Evolutionary conservation across 30 jellyfish, hydroid and myxozoan genomes (phyloP), one percentile per base, ranked within the genome.

Genomic region (Hydractinia echinata): DNA sequence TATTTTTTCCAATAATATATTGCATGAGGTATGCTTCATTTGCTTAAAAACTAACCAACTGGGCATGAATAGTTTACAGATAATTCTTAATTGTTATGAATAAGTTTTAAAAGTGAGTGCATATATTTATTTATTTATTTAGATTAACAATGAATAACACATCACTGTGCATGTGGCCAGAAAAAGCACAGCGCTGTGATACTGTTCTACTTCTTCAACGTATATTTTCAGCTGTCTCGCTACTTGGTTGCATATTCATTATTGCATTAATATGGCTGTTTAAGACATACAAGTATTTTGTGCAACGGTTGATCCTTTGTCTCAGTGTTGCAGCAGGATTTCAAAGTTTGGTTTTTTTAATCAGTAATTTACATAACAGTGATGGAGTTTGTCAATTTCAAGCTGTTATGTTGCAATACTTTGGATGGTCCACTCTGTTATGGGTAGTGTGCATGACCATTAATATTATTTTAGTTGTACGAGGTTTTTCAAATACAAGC

Each of bases 361-460:
- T 87, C 84, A 95, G 98, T 67, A 96, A 92, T 76, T 80, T 92
- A 7, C 87, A 92, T 66, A 85, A 87, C 9, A 91, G 83, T 54
- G 94, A 87, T 7, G 21, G 53, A 16, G 55, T 74, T 14, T 92
- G 98, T 62, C 88, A 87, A 54, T 86, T 92, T 15, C 98, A 92
- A 83, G 98, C 98, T 52, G 87, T 92, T 61, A 51, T 92, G 13
- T 84, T 92, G 96, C 94, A 95, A 51, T 92, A 92, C 62, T 92
- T 92, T 83, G 94, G 86, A n/a, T 92, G 98, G 98, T 79, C 98
- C 4, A 89, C 95, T 2, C 70, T 92, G 61, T 80, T 92, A 60
- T 92, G 98, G 98, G 98, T 92, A 7, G 86, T 91, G 39, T 83
- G 92, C 67, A 83, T 92, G n/a, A 82, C 98, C 10, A 66, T 92